Base-by-base conservation (phyloP, 2,888 invertebrate species). In the Dinocampus coccinellae region DNA sequence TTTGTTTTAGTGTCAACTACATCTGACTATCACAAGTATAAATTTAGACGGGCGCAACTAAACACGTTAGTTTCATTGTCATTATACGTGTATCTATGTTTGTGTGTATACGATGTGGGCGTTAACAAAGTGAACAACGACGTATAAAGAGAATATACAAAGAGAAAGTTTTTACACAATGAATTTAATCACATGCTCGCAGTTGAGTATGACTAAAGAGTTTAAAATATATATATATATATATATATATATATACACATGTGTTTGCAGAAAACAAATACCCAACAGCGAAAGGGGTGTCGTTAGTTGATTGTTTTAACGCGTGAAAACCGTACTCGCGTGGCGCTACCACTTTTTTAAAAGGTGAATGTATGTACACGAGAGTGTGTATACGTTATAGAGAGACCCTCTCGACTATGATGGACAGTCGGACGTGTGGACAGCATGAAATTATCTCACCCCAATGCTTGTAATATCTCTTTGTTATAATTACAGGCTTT, bases 401-500 rank as follows among this genome's bases (percentile, higher is more conserved):
- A 77, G 78, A 78, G 81, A 78, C 75, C 77, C 77, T 76, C 77
- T 29, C 47, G 69, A 64, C 68, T 69, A 68, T 74, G 80, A 77
- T 74, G 71, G 81, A 78, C 76, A 73, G 75, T 68, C 73, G 64
- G 75, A 77, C 73, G 77, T 76, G 77, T 69, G 74, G 84, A 83
- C 85, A 84, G 77, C 77, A 79, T 81, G 76, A 72, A 82, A 85
- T 84, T 84, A 85, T 81, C 78, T 77, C 74, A 76, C 76, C 76
- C 76, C 73, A 66, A 47, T 47, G 16, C 47, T 47, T 16, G 16
- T 47, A 47, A 47, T 47, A 39, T n/a, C 70, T 70, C 69, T 39
- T 72, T 73, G 73, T 74, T 74, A 74, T 75, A 75, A 74, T 75
- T 76, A 70, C 63, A 57, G 52, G 53, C 70, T 53, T 7, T 47